phyloP scores from a whole-genome alignment of 1,140 invertebrate species.

The Magallana ariakensis region DNA sequence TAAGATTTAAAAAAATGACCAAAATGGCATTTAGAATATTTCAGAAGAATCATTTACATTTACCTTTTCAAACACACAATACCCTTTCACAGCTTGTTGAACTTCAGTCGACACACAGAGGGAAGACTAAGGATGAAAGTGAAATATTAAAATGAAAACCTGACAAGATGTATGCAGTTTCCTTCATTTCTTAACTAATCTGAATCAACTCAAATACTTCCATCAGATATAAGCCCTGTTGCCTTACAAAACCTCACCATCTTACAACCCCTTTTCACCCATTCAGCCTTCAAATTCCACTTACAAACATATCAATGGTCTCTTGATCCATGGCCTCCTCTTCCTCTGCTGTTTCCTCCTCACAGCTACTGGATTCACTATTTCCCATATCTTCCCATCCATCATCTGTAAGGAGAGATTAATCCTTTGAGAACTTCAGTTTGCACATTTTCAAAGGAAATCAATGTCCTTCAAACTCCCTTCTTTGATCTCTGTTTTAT shows the following conservation, averaged over 20 bases:
- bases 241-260: too few species aligned
- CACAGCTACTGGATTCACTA: constrained; percentile 70
- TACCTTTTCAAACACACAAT: constrained; percentile 81
- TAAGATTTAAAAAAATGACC: too few species aligned
- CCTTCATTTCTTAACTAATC: too few species aligned
- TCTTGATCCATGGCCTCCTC: constrained; percentile 69
- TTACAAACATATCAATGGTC: constrained; percentile 37
- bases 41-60: background rate
- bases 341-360: constrained; percentile 66
- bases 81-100: constrained; percentile 80
- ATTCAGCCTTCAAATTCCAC: background rate
- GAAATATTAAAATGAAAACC: background rate
- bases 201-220: too few species aligned
- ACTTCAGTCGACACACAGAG: constrained; percentile 71
- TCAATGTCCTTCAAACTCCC: too few species aligned
- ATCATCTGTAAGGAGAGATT: constrained; percentile 67
- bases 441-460: too few species aligned
- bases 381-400: constrained; percentile 80
- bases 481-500: too few species aligned
- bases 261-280: too few species aligned
- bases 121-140: constrained; percentile 60
- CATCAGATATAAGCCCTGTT: too few species aligned
- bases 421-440: too few species aligned
- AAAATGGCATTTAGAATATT: background rate
- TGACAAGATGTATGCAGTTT: too few species aligned